Base-by-base conservation (phyloP, 2,113 vertebrate genomes). In the Lates calcarifer region DNA sequence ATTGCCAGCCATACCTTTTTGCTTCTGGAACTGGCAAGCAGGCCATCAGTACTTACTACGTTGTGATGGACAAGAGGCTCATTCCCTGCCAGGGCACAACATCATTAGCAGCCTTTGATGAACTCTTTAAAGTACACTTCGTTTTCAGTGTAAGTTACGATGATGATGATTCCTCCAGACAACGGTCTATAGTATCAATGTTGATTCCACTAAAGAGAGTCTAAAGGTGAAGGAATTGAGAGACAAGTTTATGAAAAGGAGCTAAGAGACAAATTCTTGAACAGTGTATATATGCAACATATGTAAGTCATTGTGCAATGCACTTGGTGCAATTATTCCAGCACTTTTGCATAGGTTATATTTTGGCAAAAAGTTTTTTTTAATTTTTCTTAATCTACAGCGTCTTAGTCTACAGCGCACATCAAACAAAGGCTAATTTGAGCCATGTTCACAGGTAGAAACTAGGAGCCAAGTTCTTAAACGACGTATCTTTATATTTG, bases 181-280 rank as follows among this genome's bases (percentile, higher is more conserved):
- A n/a, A n/a, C n/a, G n/a, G n/a, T n/a, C n/a, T n/a, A n/a, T 29
- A 4, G 39, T 31, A n/a, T 49, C 0, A 28, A 74, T 47, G 56
- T 60, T 28, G 53, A 61, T 3, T 49, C 11, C 11, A 78, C 65
- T 3, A 62, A 39, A 61, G 56, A 41, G 2, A 70, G 66, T 15
- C 66, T 45, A 47, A 66, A 73, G 26, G 51, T 49, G n/a, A 80
- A 65, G 28, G 74, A 49, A 22, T 31, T 70, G 6, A 39, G 82
- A 67, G 82, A 65, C 20, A 79, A 56, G 39, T 78, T 85, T 33
- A 39, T 69, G 51, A 81, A 81, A 22, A 74, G 18, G 20, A 63
- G 65, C 51, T 37, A 39, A 74, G 37, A 62, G 33, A 22, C 20
- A 37, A 24, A 17, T 66, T 74, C 11, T 2, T 55, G 3, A 51